Evolutionary conservation across 2,888 invertebrate genomes (phyloP).

Genomic region (Cataglyphis cursor): DNA sequence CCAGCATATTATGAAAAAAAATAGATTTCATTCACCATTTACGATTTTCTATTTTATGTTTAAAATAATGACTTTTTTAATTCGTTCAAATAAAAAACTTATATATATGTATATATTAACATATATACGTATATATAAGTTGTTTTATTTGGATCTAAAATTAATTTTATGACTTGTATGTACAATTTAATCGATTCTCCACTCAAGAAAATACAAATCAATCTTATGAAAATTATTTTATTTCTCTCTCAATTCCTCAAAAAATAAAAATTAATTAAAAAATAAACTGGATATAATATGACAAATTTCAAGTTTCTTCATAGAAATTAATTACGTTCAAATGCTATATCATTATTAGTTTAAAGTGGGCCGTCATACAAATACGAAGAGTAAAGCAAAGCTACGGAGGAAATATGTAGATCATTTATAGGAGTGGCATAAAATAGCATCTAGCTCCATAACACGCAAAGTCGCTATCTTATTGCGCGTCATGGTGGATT

Average conservation of each 20-base stretch:
- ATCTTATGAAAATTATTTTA: background rate
- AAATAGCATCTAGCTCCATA: slow-evolving; percentile 64
- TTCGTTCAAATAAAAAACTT: background rate
- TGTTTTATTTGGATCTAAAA: background rate
- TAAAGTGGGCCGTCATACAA: background rate
- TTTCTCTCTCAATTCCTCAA: background rate
- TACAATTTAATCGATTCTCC: slow-evolving; percentile 8
- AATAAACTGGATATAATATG: background rate
- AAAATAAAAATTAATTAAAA: background rate
- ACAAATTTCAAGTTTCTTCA: slow-evolving; percentile 9
- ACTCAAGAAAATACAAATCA: background rate
- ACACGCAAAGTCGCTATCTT: slow-evolving; percentile 72
- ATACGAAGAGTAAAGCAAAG: slow-evolving; percentile 47
- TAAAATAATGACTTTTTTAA: background rate
- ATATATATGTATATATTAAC: background rate
- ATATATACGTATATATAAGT: background rate
- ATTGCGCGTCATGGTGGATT: slow-evolving; percentile 61
- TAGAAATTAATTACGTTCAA: slow-evolving; percentile 6
- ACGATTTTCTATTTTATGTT: background rate
- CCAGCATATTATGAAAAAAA: background rate
- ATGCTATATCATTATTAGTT: slow-evolving; percentile 12
- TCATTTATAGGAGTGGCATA: slow-evolving; percentile 54
- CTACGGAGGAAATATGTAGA: slow-evolving; percentile 58
- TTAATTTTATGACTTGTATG: background rate
- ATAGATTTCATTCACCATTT: background rate